Evolutionary conservation across 2,888 invertebrate species (phyloP), one percentile per base, ranked within the genome.

Genomic region (Drosophila imparisetae): DNA sequence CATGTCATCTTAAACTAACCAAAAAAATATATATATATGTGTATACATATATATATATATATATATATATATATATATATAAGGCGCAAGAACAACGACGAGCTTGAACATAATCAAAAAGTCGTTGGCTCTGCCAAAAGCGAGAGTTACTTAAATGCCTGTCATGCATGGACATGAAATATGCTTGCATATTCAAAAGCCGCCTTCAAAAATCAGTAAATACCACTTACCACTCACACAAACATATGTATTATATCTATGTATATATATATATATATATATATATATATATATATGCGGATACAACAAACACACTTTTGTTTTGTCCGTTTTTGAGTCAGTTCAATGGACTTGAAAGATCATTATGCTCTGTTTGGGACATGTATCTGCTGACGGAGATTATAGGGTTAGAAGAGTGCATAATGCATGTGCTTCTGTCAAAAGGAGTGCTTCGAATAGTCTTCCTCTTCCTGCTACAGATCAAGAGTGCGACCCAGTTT

Each of bases 51-150:
- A 45, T 30, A 13, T 4, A 40, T 29, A 34, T n/a, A 11, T 48
- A 54, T 27, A 61, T 29, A 40, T 3, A 40, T 27, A 11, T 27
- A 30, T 50, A 38, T 36, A 2, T 48, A 38, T 11, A 36, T 21
- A 54, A 61, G 36, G 38, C 48, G 49, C 30, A 66, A 80, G 57
- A 72, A 66, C 40, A 68, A 71, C 62, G 52, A 54, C 18, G 42
- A 65, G 65, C 61, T 63, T 62, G 65, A 73, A 68, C 75, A 80
- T 73, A 76, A 83, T 75, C 79, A 81, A 83, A 73, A 75, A 78
- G 77, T 81, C 80, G 66, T 84, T 78, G 78, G 66, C 80, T 66
- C 68, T 63, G 71, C 64, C 80, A 69, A 70, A 72, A 74, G 75
- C 67, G 71, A 75, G 75, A 75, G 75, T 74, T 78, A 70, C 78